A percentile compares a stretch with the other conserved stretches of the same genome.
Conservation (phyloP, 1,140 invertebrate genomes). For the Lucilia cuprina region DNA sequence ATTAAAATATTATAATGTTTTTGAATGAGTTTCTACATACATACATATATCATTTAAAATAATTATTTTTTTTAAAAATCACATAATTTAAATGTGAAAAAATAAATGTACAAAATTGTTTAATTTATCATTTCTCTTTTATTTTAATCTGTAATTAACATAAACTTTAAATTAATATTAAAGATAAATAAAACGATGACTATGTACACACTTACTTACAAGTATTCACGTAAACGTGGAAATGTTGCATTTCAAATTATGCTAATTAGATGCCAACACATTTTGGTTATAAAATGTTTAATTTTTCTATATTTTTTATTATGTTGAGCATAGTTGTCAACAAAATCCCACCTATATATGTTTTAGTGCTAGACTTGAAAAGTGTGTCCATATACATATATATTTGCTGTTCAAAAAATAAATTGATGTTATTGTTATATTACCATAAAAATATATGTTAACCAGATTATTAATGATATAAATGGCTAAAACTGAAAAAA, state of each 20-base stretch:
- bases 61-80: not conserved
- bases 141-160: not conserved
- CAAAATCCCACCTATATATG: not conserved
- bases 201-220: not conserved
- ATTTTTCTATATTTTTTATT: not conserved
- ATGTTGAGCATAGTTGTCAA: conserved; percentile 24
- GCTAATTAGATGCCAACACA: conserved; percentile 21
- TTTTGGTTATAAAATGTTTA: not conserved
- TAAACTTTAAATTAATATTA: conserved; percentile 21
- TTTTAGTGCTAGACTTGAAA: not conserved
- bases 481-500: conserved; percentile 2
- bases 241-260: conserved; percentile 30
- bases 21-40: not conserved
- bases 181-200: not conserved
- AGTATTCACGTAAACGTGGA: not conserved
- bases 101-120: not conserved
- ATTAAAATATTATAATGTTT: not conserved
- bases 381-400: not conserved
- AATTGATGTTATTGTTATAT: conserved; percentile 21
- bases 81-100: not conserved
- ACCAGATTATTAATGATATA: conserved; percentile 24
- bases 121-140: conserved; percentile 21
- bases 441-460: conserved; percentile 31
- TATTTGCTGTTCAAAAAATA: not conserved
- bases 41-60: not conserved